Evolutionary conservation across 1,140 invertebrate genomes (phyloP).

Genomic region (Helicoverpa zea): DNA sequence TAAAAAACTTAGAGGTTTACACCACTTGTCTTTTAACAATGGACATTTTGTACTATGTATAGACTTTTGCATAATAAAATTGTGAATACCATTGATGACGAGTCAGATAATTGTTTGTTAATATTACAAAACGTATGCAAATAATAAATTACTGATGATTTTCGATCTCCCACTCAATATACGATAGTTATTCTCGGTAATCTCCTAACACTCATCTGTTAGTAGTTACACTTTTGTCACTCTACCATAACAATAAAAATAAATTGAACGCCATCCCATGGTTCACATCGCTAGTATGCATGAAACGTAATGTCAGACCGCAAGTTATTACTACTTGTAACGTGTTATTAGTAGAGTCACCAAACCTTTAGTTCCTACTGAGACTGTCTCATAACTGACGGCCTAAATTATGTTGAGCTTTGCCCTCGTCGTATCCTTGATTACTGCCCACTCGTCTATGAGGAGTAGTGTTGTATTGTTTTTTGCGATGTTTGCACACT

Average conservation of each 20-base stretch:
- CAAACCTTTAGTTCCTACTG: constrained; percentile 26
- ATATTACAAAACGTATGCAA: too few relatives aligned
- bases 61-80: too few relatives aligned
- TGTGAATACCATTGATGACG: too few relatives aligned
- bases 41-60: too few relatives aligned
- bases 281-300: constrained; percentile 27
- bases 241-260: constrained; percentile 24
- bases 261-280: constrained; percentile 10
- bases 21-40: too few relatives aligned
- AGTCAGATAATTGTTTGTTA: too few relatives aligned
- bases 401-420: constrained; percentile 33
- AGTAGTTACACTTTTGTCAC: not conserved
- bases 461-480: constrained; percentile 5
- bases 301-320: constrained; percentile 51
- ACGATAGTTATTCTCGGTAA: too few relatives aligned
- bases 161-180: too few relatives aligned
- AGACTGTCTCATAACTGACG: constrained; percentile 18
- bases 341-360: constrained; percentile 66
- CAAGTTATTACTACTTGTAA: constrained; percentile 62
- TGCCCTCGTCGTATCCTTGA: constrained; percentile 23
- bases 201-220: too few relatives aligned
- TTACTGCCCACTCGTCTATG: constrained; percentile 22
- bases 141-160: too few relatives aligned
- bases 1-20: too few relatives aligned
- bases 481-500: constrained; percentile 1